Evolutionary conservation across 2,888 invertebrate species (phyloP), one percentile per base, ranked within the genome.

Genomic region (Leptinotarsa haldemani): DNA sequence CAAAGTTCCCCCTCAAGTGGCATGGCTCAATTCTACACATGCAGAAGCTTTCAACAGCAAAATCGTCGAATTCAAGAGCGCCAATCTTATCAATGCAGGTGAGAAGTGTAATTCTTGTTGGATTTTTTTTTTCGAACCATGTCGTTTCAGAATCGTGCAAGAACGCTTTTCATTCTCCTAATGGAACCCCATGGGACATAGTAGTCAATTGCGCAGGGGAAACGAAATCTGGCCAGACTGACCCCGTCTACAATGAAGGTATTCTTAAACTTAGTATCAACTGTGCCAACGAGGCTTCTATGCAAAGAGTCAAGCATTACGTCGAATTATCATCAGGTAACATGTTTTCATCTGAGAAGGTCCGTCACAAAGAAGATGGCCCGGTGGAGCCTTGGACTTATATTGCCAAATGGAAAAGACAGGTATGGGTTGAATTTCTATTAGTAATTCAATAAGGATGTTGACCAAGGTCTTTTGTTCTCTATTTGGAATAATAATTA

Each of bases 171-270:
- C 89, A 90, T 71, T 89, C 91, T 1, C 90, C 90, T 76, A 90
- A 91, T 68, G 90, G 90, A 0, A 87, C 87, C 0, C 83, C 86
- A 50, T 95, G 95, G 92, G 93, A 93, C 82, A 91, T 93, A 85
- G 95, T 95, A 65, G 92, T 96, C 75, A 97, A 97, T 88, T 95
- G 97, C 86, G 97, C 97, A 1, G 95, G 95, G 2, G 97, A 97
- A 88, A 97, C 97, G 4, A 94, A 96, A 85, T 91, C 92, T 71
- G 95, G 95, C 18, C 96, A 97, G 89, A 94, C 94, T 15, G 96
- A 97, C 86, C 93, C 95, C 3, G 95, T 97, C 22, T 97, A 97
- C 87, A 92, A 93, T 81, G 97, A 97, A 86, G 97, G 97, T 16
- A 94, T 97, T 78, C 90, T 92, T 74, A 95, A 94, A 80, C 89